Conservation (phyloP, 2,888 invertebrate species). For the Pyrocoelia pectoralis region DNA sequence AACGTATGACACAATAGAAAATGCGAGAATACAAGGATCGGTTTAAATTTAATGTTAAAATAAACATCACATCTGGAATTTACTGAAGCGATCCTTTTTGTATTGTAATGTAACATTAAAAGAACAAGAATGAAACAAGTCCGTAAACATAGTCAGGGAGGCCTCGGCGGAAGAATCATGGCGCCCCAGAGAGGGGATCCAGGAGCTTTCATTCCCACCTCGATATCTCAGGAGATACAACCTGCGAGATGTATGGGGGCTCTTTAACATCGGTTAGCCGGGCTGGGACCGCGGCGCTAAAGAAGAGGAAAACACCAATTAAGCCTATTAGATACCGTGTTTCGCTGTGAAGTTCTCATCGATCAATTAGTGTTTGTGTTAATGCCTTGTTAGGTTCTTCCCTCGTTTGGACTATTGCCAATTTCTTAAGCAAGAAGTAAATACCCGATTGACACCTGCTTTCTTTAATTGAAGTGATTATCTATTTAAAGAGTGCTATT, state of each 20-base stretch:
- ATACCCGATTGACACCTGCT: neutral
- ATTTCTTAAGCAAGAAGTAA: constrained; percentile 10
- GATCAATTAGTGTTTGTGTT: constrained; percentile 41
- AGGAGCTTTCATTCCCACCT: constrained; percentile 56
- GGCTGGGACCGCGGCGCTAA: constrained; percentile 44
- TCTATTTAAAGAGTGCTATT: too few species aligned
- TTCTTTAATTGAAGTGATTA: neutral
- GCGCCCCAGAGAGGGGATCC: constrained; percentile 58
- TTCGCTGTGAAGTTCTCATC: constrained; percentile 41
- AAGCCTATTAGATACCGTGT: constrained; percentile 50
- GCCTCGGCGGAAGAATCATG: constrained; percentile 58
- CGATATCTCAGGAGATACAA: constrained; percentile 54
- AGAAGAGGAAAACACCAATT: constrained; percentile 53
- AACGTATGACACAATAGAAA: constrained; percentile 12
- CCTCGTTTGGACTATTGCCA: constrained; percentile 26
- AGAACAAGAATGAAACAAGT: constrained; percentile 59
- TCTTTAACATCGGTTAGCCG: constrained; percentile 59
- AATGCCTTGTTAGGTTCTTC: constrained; percentile 33
- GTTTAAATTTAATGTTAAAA: constrained; percentile 51
- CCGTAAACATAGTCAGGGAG: constrained; percentile 57
- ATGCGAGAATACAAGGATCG: constrained; percentile 19
- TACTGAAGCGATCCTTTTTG: constrained; percentile 54
- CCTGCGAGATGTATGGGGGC: constrained; percentile 57
- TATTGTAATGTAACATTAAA: constrained; percentile 60
- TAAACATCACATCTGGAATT: constrained; percentile 54